A percentile compares a stretch with the other conserved stretches of the same genome.
phyloP scores from a whole-genome alignment of 2,113 vertebrate species.

The Oryctolagus cuniculus region mOryCun1.1 NC_091435.1:173863001-173863500 shows the following conservation, averaged over 20 bases:
- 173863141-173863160: background rate
- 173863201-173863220: background rate
- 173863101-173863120: rapidly evolving
- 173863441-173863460: background rate
- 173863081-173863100: background rate
- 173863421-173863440: background rate
- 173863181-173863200: background rate
- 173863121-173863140: background rate
- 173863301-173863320: background rate
- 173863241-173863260: background rate
- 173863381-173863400: background rate
- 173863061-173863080: background rate
- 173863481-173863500: background rate
- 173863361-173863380: slow-evolving; percentile 19
- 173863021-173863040: background rate
- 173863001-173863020: rapidly evolving
- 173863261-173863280: background rate
- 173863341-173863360: background rate
- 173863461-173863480: background rate
- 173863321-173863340: slow-evolving; percentile 9
- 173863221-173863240: background rate
- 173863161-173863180: rapidly evolving
- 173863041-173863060: background rate
- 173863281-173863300: background rate
- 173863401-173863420: background rate